Evolutionary conservation across 2,113 vertebrate species (phyloP).

Genomic region (Halcyon malimbica): DNA sequence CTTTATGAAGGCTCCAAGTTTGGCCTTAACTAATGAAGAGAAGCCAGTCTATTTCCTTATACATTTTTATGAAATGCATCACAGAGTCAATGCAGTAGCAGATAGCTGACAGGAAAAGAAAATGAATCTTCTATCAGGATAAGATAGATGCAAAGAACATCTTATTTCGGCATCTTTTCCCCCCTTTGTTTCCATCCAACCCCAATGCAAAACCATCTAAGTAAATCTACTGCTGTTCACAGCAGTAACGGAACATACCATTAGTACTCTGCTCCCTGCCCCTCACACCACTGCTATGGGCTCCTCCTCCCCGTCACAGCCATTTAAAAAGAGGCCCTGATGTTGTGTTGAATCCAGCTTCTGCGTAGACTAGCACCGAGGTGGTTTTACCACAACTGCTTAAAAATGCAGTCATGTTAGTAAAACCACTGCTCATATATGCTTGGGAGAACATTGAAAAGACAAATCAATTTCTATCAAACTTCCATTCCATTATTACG

Average conservation of each 20-base stretch:
- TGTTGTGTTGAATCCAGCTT: neutral
- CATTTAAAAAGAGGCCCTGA: neutral
- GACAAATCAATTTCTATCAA: neutral
- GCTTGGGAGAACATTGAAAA: neutral
- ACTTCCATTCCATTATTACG: neutral
- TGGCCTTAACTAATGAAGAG: neutral
- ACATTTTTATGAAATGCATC: neutral
- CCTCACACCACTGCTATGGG: neutral
- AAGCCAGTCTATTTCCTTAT: neutral
- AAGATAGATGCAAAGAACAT: neutral
- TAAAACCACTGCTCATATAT: neutral
- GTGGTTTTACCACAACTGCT: neutral
- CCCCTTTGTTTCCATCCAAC: neutral
- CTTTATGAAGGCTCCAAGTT: neutral
- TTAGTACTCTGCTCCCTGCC: neutral
- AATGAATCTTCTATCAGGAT: neutral
- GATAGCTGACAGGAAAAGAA: neutral
- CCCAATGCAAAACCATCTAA: neutral
- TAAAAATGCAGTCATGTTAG: neutral
- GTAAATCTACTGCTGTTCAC: neutral
- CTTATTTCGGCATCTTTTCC: neutral
- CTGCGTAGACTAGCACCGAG: neutral
- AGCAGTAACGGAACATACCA: neutral
- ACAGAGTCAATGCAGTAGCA: neutral
- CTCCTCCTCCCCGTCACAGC: neutral